phyloP scores from a whole-genome alignment of 2,113 vertebrate genomes.

The Halichoerus grypus region DNA sequence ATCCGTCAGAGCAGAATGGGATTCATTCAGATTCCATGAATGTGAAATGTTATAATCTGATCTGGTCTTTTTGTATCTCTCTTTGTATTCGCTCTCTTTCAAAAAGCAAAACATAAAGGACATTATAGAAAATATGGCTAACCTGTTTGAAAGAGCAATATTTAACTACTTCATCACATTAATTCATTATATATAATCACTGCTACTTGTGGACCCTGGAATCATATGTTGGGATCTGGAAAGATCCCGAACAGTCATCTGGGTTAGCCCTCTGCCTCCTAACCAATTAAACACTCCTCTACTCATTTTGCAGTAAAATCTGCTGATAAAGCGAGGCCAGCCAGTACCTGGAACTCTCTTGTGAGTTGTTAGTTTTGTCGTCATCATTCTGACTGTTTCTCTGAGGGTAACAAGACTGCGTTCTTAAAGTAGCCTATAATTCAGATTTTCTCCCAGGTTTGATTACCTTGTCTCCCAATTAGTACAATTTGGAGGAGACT shows the following conservation, averaged over 20 bases:
- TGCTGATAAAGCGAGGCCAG: background rate
- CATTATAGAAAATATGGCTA: background rate
- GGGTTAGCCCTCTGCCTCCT: background rate
- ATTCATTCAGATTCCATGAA: background rate
- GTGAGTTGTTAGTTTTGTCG: background rate
- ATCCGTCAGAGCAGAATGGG: background rate
- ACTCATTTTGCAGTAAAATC: slow-evolving; percentile 3
- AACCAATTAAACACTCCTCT: background rate
- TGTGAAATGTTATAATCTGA: background rate
- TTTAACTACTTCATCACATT: background rate
- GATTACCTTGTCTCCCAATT: background rate
- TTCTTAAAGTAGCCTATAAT: background rate
- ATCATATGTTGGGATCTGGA: background rate
- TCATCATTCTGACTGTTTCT: background rate
- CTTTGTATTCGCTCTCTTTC: background rate
- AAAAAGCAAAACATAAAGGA: background rate
- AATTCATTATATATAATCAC: background rate
- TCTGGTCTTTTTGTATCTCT: background rate
- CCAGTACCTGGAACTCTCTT: background rate
- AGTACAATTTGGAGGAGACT: background rate
- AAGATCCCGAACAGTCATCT: background rate
- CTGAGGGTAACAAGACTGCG: background rate
- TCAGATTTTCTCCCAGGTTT: background rate
- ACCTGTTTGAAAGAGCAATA: background rate
- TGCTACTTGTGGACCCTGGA: background rate